Conservation (phyloP, 2,797 vertebrate genomes). For the Vultur gryphus region DNA sequence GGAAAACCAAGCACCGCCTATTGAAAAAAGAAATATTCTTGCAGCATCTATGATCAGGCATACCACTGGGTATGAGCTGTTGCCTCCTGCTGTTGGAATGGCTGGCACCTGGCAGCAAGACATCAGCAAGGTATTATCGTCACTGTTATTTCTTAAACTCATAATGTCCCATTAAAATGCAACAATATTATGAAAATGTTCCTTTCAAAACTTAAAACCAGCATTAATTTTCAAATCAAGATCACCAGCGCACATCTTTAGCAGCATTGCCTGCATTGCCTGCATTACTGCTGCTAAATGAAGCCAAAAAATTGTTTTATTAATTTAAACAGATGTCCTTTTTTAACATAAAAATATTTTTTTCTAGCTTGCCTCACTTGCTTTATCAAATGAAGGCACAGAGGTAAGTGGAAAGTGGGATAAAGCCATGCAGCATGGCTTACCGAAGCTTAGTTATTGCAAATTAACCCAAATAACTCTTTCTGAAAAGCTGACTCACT, state of each 20-base stretch:
- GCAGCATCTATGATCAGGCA: not conserved
- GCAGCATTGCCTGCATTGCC: not conserved
- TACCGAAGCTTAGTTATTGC: not conserved
- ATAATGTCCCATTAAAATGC: not conserved
- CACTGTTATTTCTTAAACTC: not conserved
- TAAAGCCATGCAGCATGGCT: not conserved
- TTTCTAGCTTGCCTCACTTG: not conserved
- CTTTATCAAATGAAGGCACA: not conserved
- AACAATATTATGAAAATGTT: not conserved
- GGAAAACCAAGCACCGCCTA: not conserved
- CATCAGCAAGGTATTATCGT: not conserved
- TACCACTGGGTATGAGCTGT: not conserved
- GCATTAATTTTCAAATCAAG: not conserved
- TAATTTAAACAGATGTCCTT: not conserved
- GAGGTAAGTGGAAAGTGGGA: not conserved
- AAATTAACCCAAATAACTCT: not conserved
- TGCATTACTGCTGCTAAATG: not conserved
- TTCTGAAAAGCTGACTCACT: constrained; percentile 41
- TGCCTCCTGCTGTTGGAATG: not conserved
- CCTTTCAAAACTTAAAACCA: not conserved
- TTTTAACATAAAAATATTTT: not conserved
- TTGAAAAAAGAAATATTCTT: not conserved
- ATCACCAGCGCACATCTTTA: not conserved
- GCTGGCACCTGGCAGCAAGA: not conserved
- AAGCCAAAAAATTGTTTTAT: not conserved